phyloP scores from a whole-genome alignment of 2,113 vertebrate species.

The Osmerus mordax region DNA sequence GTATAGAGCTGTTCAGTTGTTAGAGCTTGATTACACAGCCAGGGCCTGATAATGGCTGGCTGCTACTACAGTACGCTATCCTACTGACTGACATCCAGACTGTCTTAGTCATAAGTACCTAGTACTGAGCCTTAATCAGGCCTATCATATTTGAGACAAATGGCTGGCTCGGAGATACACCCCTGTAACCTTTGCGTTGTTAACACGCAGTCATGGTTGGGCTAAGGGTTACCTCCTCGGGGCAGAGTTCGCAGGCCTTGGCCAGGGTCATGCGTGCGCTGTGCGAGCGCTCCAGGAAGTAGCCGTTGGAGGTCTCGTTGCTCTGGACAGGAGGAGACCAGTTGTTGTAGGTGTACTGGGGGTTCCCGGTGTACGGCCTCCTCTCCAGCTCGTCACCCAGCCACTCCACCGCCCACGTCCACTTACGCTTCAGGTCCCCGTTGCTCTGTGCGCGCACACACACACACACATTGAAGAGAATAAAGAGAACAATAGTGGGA shows the following conservation, averaged over 20 bases:
- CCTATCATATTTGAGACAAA: background rate
- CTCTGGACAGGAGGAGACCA: conserved; percentile 99
- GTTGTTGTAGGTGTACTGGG: conserved; percentile 98
- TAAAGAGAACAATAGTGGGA: background rate
- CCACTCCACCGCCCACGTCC: conserved; percentile 99
- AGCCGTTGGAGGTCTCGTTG: conserved; percentile 99
- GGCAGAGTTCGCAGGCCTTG: conserved; percentile 98
- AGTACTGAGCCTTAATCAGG: background rate
- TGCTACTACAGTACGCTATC: too few species aligned
- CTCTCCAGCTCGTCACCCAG: conserved; percentile 96
- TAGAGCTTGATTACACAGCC: too few species aligned
- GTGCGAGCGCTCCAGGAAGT: conserved; percentile 98
- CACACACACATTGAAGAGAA: background rate
- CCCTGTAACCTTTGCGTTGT: background rate
- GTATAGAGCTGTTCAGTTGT: too few species aligned
- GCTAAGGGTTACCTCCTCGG: conserved; percentile 85
- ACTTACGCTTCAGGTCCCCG: conserved; percentile 97
- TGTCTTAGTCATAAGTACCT: background rate
- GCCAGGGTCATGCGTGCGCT: conserved; percentile 98
- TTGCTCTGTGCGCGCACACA: conserved; percentile 80
- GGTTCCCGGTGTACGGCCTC: conserved; percentile 94
- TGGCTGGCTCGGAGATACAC: background rate
- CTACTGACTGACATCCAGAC: too few species aligned
- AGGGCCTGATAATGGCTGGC: too few species aligned
- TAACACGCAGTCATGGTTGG: background rate